Base-by-base conservation (phyloP, 2,888 invertebrate species). In the Antheraea assamensis region DNA sequence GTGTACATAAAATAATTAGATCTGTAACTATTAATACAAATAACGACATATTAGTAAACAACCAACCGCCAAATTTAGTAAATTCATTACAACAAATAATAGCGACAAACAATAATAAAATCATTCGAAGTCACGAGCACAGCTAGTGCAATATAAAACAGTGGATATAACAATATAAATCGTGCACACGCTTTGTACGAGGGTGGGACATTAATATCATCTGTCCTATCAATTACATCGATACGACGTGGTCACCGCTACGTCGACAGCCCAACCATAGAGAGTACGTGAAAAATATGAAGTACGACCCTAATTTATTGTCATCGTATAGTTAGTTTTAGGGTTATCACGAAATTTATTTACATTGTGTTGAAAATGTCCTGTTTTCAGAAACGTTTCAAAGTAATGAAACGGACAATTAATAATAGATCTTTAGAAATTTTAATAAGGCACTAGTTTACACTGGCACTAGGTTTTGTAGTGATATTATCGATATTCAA, bases 211-310 rank as follows among this genome's bases (percentile, higher is more conserved):
- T 91, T 91, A 92, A 92, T 91, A 92, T 91, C 88, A 87, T 87
- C 87, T 89, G 90, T 89, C 90, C 91, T 90, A 92, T 92, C 91
- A 92, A 92, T 92, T 92, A 92, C 86, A 82, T 76, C 79, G 82
- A 80, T 55, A 55, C n/a, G 55, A 55, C 84, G 88, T 86, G 92
- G 90, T 90, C 89, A 88, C 87, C 85, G 85, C 84, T 84, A 82
- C 78, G 82, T 77, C 84, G 87, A 90, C 88, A 86, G 83, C 85
- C 85, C 85, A 87, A 88, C 86, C 86, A 84, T 86, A 84, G 86
- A 87, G 89, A 86, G 85, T 88, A 86, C 83, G 85, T 84, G 87
- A 88, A 89, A 90, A 89, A 88, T 87, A 89, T 90, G 85, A 55
- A n/a, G 55, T 55, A n/a, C 55, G 55, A 83, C 83, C 83, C 85